Base-by-base conservation (phyloP, 1,140 invertebrate species). In the Spodoptera litura region DNA sequence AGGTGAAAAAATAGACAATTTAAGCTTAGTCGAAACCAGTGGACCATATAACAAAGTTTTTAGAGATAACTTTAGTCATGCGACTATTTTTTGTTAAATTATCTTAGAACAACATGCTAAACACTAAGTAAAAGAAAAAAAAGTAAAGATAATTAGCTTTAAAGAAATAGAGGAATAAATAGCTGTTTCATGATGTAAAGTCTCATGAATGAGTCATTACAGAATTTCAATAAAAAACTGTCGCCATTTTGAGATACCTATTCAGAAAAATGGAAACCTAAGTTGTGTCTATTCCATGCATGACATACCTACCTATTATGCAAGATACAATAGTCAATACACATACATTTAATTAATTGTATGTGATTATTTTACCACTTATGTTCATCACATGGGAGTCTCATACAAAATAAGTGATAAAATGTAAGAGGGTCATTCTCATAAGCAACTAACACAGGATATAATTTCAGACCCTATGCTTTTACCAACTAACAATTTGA, bases 31-130 rank as follows among this genome's bases (percentile, higher is more conserved):
- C 20, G 38, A 25, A 66, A 5, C 38, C 38, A 66, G 35, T 66
- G n/a, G 10, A 70, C 20, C 66, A 70, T 70, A n/a, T 9, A 20
- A 52, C 20, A n/a, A 70, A 70, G 11, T 70, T 52, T 53, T 68
- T 70, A 70, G 66, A 25, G 9, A 25, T 66, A 20, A 49, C 12
- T 20, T 66, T 66, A 66, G 62, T 49, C 62, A 66, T 66, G 62
- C 15, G 15, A 25, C 38, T 49, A n/a, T 66, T 66, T 66, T 66
- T 66, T 49, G 38, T 20, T 44, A 44, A 44, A 44, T 44, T 44
- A 6, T 49, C 38, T 49, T 66, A 66, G 51, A 66, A 66, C 38
- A 66, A 66, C 62, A 66, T 38, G 62, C 62, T 51, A 66, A 70
- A 49, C 20, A 27, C 66, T 70, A 52, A 53, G 49, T 53, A n/a